Conservation (phyloP, 2,113 vertebrate species). For the Eira barbara region DNA sequence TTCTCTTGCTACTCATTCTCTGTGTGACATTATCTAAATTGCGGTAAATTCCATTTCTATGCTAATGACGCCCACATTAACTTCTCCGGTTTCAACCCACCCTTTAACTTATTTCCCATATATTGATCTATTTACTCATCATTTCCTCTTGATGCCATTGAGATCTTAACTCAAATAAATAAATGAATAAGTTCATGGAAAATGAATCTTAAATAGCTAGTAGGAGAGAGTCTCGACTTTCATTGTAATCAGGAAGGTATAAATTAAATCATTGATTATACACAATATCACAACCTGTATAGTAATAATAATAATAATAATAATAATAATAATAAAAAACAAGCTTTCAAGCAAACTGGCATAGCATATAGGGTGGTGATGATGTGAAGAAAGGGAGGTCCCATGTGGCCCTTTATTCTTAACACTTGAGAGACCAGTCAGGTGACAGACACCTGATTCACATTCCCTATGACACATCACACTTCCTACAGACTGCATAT, state of each 20-base stretch:
- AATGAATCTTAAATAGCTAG: neutral
- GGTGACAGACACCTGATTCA: accelerated
- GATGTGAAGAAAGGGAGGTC: neutral
- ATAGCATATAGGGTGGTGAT: neutral
- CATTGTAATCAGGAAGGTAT: neutral
- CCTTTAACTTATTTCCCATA: neutral
- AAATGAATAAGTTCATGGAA: neutral
- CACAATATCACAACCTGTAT: neutral
- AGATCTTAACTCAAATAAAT: neutral
- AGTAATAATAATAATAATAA: neutral
- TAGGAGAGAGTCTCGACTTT: neutral
- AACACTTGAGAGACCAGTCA: neutral
- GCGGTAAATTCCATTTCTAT: neutral
- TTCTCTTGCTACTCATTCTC: neutral
- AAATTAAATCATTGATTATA: neutral
- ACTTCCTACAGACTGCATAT: neutral
- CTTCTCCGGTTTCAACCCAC: neutral
- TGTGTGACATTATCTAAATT: neutral
- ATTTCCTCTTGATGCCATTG: neutral
- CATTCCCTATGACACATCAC: accelerated
- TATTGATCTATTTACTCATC: neutral
- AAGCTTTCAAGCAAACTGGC: neutral
- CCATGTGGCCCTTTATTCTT: neutral
- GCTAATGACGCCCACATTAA: neutral
- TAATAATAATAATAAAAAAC: neutral